Evolutionary conservation across 2,113 vertebrate species (phyloP).

Genomic region (Chunga burmeisteri): DNA sequence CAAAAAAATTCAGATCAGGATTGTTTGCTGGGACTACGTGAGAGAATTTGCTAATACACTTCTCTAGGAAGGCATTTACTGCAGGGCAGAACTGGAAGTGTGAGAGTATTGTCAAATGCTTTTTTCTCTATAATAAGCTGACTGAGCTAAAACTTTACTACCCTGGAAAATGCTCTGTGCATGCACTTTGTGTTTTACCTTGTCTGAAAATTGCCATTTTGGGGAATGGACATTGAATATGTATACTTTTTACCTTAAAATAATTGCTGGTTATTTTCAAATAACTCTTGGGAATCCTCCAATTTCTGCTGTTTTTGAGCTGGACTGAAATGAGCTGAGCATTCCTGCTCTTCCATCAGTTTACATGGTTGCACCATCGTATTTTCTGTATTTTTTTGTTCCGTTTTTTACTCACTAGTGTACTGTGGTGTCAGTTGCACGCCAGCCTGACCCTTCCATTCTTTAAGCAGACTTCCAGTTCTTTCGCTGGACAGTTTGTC

Average conservation of each 20-base stretch:
- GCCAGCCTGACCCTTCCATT: not conserved
- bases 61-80: not conserved
- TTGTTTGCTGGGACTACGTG: not conserved
- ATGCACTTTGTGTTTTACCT: not conserved
- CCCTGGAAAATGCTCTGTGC: not conserved
- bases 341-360: not conserved
- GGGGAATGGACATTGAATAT: not conserved
- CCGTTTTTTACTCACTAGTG: not conserved
- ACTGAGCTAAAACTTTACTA: slow-evolving; percentile 2
- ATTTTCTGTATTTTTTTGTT: not conserved
- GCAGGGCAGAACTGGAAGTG: not conserved
- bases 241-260: not conserved
- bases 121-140: not conserved
- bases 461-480: not conserved
- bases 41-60: not conserved
- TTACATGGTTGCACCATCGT: not conserved
- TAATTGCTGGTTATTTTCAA: not conserved
- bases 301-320: not conserved
- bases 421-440: not conserved
- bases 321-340: not conserved
- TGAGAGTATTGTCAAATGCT: not conserved
- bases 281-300: not conserved
- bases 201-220: not conserved
- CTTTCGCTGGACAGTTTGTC: not conserved
- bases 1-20: not conserved